Base-by-base conservation (phyloP, 2,888 invertebrate species). In the Drosophila greeni region DNA sequence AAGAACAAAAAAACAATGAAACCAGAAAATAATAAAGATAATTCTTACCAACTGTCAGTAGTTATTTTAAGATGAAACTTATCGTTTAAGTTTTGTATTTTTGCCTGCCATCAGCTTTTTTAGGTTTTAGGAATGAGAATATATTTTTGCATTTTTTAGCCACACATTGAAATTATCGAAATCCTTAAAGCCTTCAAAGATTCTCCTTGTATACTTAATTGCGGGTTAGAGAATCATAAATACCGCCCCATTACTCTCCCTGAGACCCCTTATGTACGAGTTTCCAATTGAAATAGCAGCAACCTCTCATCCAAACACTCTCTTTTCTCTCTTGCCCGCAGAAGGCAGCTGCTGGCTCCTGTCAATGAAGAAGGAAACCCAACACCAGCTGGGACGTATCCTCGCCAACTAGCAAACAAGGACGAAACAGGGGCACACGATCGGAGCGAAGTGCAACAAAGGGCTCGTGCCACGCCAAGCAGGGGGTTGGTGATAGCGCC, bases 401-500 rank as follows among this genome's bases (percentile, higher is more conserved):
- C 60, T 61, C 31, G 29, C 37, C n/a, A 20, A 51, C 40, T 40
- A 20, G 45, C 47, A 66, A 36, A 66, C 36, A 66, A 66, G 33
- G 24, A 52, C 45, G 45, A 31, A 49, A 57, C 61, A 37, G 49
- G 56, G 70, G 52, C 71, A 66, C 52, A 77, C 70, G 82, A 79
- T 75, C 82, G 36, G 18, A 53, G 11, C 54, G 39, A 26, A 42
- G 69, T 61, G 55, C 36, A 65, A 61, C 53, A 75, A 62, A 74
- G 53, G 69, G 47, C 67, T 78, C 82, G 77, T 77, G 82, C 75
- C 77, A 66, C 45, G 66, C 58, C 61, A 56, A 45, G 72, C 75
- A 70, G 67, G 73, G 71, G 73, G 77, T 84, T 66, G 64, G 40
- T 65, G 70, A 24, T 76, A 52, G 58, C 51, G 64, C 64, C 60